Base-by-base conservation (phyloP, 2,113 vertebrate species). In the Apteryx mantelli region DNA sequence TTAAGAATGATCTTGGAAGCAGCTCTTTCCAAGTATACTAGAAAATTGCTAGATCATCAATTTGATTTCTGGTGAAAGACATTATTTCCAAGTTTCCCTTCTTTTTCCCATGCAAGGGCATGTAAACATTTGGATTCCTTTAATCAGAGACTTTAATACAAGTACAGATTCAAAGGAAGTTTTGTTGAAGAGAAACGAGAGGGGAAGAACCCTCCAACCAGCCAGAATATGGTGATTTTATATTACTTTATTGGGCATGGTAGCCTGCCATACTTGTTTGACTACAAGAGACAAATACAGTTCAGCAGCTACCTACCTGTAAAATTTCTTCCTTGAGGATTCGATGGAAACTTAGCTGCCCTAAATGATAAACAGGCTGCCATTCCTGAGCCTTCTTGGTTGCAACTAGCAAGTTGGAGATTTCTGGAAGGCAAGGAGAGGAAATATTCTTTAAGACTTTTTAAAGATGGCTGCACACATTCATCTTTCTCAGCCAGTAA, bases 331-430 rank as follows among this genome's bases (percentile, higher is more conserved):
- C 99, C 97, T 99, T 99, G 83, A 98, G 99, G 93, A 99, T 99
- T 20, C 99, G 98, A 85, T 99, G 98, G 93, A 99, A 99, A 95
- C 99, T 99, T 96, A 99, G 97, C 96, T 99, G 99, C 58, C 98
- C 99, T 70, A 99, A 94, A 93, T 96, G 96, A 83, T 93, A 97
- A 81, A 95, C 96, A 0, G 98, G 98, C 81, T 98, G 98, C 93
- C 98, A 98, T 9, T 98, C 98, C 21, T 97, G 98, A 0, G 98
- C 99, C 96, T 98, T 98, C 96, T 99, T 99, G n/a, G 99, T 99
- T 60, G 99, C 98, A 96, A 99, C 99, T 50, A 99, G 98, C 80
- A 99, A 95, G 95, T 99, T 99, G 61, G 99, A 99, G 86, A 99
- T 98, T 97, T 99, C 99, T 99, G 97, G 63, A 98, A 95, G 85